Evolutionary conservation across 2,797 vertebrate species (phyloP).

Genomic region (Glossophaga mutica): DNA sequence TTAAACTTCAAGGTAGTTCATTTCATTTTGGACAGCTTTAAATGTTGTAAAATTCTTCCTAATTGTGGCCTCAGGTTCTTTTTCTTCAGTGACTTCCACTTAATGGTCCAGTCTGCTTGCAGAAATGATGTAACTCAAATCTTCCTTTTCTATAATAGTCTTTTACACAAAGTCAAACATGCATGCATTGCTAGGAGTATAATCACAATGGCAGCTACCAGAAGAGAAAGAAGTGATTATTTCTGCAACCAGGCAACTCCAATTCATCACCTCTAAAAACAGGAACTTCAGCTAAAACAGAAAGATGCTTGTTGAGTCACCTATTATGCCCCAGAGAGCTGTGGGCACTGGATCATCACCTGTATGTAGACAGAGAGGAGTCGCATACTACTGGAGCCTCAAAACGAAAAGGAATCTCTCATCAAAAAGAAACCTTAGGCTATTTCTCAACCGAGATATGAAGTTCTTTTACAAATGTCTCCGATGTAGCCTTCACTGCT

Average conservation of each 20-base stretch:
- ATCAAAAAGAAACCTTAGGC: neutral
- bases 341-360: neutral
- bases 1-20: neutral
- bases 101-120: neutral
- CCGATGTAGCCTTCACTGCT: neutral
- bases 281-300: neutral
- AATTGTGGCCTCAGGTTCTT: neutral
- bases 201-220: neutral
- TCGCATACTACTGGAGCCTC: neutral
- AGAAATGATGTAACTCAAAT: neutral
- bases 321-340: neutral
- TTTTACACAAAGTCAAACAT: neutral
- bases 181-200: neutral
- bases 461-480: neutral
- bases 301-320: neutral
- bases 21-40: constrained; percentile 25
- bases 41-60: neutral
- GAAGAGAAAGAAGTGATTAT: neutral
- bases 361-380: neutral
- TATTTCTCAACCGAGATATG: neutral
- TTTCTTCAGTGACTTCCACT: neutral
- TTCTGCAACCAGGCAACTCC: neutral
- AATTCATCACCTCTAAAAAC: neutral
- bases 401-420: neutral
- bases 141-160: neutral